phyloP scores from a whole-genome alignment of 2,113 vertebrate species.

The Hylia prasina region DNA sequence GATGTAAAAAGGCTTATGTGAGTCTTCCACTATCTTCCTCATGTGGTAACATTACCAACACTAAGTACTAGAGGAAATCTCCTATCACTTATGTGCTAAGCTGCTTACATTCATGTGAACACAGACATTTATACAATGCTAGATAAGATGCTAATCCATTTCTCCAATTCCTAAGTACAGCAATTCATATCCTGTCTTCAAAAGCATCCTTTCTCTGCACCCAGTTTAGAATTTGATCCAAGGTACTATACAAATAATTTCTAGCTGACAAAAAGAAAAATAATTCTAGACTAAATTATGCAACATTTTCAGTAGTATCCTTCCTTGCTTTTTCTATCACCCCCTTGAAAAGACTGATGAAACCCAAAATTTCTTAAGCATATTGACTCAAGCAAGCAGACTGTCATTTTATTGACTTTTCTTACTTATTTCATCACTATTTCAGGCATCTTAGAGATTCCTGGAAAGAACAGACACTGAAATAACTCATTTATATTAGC shows the following conservation, averaged over 20 bases:
- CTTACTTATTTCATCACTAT: background rate
- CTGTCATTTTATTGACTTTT: background rate
- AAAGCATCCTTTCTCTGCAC: background rate
- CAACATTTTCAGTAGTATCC: background rate
- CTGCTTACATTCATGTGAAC: background rate
- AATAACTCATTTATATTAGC: conserved; percentile 27
- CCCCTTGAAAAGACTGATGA: background rate
- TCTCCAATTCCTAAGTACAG: background rate
- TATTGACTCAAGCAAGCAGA: background rate
- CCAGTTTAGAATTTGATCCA: background rate
- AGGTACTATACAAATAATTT: background rate
- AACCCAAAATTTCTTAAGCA: background rate
- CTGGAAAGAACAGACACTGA: conserved; percentile 39
- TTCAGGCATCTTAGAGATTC: conserved; percentile 32
- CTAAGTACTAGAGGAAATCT: background rate
- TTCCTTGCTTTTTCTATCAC: background rate
- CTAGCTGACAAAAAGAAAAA: background rate
- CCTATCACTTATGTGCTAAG: background rate
- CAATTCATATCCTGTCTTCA: background rate
- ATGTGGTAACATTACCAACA: background rate
- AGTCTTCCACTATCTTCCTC: background rate
- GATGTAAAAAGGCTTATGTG: background rate
- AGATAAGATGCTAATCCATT: background rate
- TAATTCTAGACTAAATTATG: background rate
- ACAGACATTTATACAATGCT: background rate